phyloP scores from a whole-genome alignment of 2,888 invertebrate genomes.

The Linnaemya vulpina region DNA sequence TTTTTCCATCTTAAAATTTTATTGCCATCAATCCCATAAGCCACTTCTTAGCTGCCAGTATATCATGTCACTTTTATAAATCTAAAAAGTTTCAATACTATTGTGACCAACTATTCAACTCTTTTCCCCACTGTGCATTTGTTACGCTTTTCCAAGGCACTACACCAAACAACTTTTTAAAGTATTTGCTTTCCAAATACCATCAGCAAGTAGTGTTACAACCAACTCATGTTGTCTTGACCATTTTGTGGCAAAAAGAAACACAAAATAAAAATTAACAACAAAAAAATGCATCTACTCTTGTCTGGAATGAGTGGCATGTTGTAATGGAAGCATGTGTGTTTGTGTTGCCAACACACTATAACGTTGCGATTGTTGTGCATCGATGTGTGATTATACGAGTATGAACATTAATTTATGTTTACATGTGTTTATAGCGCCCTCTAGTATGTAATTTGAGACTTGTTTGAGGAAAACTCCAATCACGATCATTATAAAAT shows the following conservation, averaged over 20 bases:
- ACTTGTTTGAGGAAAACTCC: conserved; percentile 74
- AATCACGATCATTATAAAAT: conserved; percentile 60
- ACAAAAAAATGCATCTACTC: conserved; percentile 7
- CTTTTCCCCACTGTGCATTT: background rate
- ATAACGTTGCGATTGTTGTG: background rate
- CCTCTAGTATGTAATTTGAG: conserved; percentile 81
- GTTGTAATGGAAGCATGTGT: conserved; percentile 36
- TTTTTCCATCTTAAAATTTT: too few species aligned
- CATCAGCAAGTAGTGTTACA: conserved; percentile 23
- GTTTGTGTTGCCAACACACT: background rate
- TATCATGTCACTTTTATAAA: too few species aligned
- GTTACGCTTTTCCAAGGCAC: background rate
- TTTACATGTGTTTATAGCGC: conserved; percentile 75
- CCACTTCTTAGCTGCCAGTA: too few species aligned
- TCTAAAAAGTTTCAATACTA: background rate
- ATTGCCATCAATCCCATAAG: too few species aligned
- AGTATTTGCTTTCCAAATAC: conserved; percentile 42
- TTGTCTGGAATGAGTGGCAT: conserved; percentile 29
- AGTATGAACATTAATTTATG: conserved; percentile 73
- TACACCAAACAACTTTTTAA: conserved; percentile 16
- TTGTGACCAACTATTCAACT: background rate
- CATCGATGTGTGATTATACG: conserved; percentile 52
- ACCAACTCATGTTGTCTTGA: conserved; percentile 51
- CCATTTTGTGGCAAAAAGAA: conserved; percentile 8
- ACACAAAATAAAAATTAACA: too few species aligned